Percentiles rank a stretch among this genome's conserved stretches.
Conservation (phyloP, 2,113 vertebrate species). For the Amphiprion ocellaris region DNA sequence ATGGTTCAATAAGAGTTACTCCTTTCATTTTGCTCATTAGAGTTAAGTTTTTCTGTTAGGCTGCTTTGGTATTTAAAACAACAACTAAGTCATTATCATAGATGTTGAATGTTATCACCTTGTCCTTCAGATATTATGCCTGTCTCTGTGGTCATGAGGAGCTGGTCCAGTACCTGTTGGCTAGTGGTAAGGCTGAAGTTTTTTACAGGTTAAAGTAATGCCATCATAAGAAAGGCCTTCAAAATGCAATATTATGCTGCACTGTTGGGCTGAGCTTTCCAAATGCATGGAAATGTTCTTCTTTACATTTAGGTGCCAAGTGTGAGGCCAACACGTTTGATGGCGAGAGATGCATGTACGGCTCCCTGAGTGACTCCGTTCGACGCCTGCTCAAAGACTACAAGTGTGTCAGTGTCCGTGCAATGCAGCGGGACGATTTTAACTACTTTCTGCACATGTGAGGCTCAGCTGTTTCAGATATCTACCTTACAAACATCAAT, state of each 20-base stretch:
- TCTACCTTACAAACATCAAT: background rate
- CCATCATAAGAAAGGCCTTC: background rate
- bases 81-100: background rate
- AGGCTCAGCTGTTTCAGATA: constrained; percentile 37
- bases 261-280: background rate
- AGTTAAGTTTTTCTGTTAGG: no score
- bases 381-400: constrained; percentile 93
- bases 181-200: constrained; percentile 88
- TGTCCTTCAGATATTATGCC: constrained; percentile 91
- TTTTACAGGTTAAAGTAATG: background rate
- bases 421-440: constrained; percentile 92
- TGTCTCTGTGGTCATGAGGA: constrained; percentile 97
- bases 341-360: constrained; percentile 94
- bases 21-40: no score
- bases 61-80: no score
- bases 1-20: no score
- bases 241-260: background rate
- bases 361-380: constrained; percentile 92
- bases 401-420: constrained; percentile 92
- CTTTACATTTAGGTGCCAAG: constrained; percentile 87
- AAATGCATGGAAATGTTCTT: background rate
- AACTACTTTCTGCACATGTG: constrained; percentile 94
- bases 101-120: background rate
- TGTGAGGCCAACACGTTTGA: constrained; percentile 98
- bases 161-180: constrained; percentile 94